These are phyloP conservation scores for Dilophus febrilis DNA, from an alignment of 2,888 invertebrate species.

Conservation along the genomic window DNA sequence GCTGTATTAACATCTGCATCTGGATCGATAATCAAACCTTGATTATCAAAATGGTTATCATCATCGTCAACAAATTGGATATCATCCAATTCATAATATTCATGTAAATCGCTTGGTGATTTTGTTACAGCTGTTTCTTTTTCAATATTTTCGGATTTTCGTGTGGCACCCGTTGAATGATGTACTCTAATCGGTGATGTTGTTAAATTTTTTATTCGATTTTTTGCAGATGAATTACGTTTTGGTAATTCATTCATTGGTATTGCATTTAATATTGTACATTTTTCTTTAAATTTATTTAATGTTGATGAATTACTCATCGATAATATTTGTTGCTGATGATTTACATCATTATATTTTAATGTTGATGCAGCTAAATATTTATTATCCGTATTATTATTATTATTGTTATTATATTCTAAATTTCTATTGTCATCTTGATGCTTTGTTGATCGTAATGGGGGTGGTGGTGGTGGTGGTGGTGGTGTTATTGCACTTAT, in stretches of 20 bases:
- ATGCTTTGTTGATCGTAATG: too few species aligned
- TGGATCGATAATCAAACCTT: too few species aligned
- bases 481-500: slow-evolving; percentile 34
- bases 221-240: slow-evolving; percentile 23
- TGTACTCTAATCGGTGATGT: slow-evolving; percentile 24
- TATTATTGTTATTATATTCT: too few species aligned
- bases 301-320: too few species aligned
- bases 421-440: too few species aligned
- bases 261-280: not conserved
- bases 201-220: slow-evolving; percentile 29
- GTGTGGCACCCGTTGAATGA: not conserved
- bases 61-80: slow-evolving; percentile 54
- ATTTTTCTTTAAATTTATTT: too few species aligned
- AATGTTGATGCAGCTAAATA: not conserved
- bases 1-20: too few species aligned
- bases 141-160: slow-evolving; percentile 22
- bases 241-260: slow-evolving; percentile 5
- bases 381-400: not conserved
- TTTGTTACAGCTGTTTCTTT: slow-evolving; percentile 52
- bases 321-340: not conserved
- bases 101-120: slow-evolving; percentile 40
- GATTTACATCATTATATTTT: not conserved
- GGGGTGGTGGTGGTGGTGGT: slow-evolving; percentile 27
- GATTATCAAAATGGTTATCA: too few species aligned
- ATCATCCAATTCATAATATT: slow-evolving; percentile 41